Evolutionary conservation across 2,888 invertebrate species (phyloP), one percentile per base, ranked within the genome.

Genomic region (Leucophenga maculata): DNA sequence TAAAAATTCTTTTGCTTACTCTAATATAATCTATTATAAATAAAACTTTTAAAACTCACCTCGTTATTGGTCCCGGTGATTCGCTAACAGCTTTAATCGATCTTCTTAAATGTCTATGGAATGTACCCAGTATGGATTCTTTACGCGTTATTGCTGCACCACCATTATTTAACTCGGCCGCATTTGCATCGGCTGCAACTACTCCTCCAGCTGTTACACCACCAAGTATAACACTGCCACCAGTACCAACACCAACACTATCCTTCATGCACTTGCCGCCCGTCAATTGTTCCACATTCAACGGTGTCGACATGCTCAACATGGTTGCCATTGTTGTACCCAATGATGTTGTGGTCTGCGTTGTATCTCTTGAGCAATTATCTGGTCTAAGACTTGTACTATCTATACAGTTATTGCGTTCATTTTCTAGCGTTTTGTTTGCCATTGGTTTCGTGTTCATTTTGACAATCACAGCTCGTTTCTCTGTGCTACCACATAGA

Each of bases 41-140:
- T n/a, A n/a, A n/a, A 26, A 50, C 48, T 16, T 13, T 60, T 8
- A 14, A 2, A 31, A 84, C 85, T 86, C 76, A 89, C 89, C 89
- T 86, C 50, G 87, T 87, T 54, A 89, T 83, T 55, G 87, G 85
- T 57, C 88, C 88, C 31, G 89, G 87, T 54, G 89, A 89, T 76
- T 89, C 89, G 76, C 87, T 88, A 75, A 89, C 89, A 57, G 87
- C 88, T 74, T 89, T 88, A 26, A 89, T 79, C 57, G 89, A 89
- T 77, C 87, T 82, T 72, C 89, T 84, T 74, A 89, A 80, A 72
- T 88, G 88, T 75, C 84, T 84, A 77, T 89, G 87, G 84, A 88
- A 89, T 78, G 88, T 85, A 71, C 86, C 87, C 71, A 89, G 78
- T 69, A 89, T 78, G 57, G 89, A 87, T 76, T 87, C 86, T 76